A percentile compares a stretch with the other conserved stretches of the same genome.
Conservation (phyloP, 2,113 vertebrate species). For the Lagopus leucura region DNA sequence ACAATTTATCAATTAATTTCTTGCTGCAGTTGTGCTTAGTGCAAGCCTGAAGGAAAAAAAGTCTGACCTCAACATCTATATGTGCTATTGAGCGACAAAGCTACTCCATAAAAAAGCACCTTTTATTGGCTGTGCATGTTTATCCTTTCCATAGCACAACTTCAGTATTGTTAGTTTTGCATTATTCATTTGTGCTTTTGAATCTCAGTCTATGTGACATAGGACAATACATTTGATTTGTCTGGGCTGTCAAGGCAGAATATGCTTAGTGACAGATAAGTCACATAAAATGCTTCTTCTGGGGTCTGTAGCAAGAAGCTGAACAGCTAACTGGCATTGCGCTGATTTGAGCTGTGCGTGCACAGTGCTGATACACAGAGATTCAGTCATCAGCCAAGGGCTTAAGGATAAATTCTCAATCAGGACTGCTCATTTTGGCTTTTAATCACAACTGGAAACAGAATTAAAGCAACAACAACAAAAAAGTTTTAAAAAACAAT, state of each 20-base stretch:
- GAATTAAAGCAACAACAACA: not conserved
- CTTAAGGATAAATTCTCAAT: not conserved
- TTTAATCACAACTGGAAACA: not conserved
- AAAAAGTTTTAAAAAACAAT: not conserved
- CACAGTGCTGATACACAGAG: not conserved
- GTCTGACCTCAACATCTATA: not conserved
- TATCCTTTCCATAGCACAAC: not conserved
- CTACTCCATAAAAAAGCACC: not conserved
- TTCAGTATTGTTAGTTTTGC: not conserved
- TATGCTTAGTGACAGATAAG: not conserved
- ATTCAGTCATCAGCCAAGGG: not conserved
- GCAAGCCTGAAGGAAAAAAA: not conserved
- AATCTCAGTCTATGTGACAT: not conserved
- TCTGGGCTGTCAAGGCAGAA: not conserved
- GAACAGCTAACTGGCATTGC: not conserved
- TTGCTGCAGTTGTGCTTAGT: not conserved
- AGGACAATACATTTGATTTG: constrained; percentile 3
- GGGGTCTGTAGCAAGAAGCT: not conserved
- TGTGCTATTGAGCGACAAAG: not conserved
- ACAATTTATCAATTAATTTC: not conserved
- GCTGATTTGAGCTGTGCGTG: not conserved
- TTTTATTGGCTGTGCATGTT: not conserved
- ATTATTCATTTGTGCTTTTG: not conserved
- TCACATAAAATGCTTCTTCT: not conserved
- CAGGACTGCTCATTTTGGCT: not conserved